Evolutionary conservation across 1,140 invertebrate genomes (phyloP).

Genomic region (Eriocheir sinensis): DNA sequence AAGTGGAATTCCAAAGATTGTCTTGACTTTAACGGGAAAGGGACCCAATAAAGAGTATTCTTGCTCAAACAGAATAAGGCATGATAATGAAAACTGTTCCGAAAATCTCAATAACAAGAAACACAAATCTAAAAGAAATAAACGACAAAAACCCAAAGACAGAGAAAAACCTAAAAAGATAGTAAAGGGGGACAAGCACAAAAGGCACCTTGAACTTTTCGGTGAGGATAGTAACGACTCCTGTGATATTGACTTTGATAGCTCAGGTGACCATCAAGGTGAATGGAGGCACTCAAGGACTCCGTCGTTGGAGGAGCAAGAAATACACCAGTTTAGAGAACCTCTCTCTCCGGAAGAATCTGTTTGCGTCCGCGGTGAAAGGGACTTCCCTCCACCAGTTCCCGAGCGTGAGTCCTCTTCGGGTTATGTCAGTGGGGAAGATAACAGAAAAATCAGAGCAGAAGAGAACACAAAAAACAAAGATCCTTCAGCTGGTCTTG

Average conservation of each 20-base stretch:
- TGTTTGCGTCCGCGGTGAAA: neutral
- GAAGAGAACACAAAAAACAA: constrained; percentile 51
- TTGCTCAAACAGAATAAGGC: constrained; percentile 75
- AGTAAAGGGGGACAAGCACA: constrained; percentile 52
- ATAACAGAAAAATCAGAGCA: constrained; percentile 45
- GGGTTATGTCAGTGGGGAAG: constrained; percentile 56
- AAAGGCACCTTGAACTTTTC: constrained; percentile 70
- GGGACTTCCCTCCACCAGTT: constrained; percentile 17
- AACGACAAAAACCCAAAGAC: constrained; percentile 53
- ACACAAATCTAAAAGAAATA: constrained; percentile 72
- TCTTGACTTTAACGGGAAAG: constrained; percentile 56
- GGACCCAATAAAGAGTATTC: constrained; percentile 74
- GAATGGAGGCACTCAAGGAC: neutral
- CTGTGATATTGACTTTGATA: neutral
- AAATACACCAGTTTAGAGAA: neutral
- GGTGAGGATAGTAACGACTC: constrained; percentile 73
- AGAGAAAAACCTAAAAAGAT: constrained; percentile 48
- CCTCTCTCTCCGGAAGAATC: neutral
- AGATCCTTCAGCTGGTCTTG: neutral
- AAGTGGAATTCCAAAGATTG: constrained; percentile 73
- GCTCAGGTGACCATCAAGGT: neutral
- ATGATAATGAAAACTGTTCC: constrained; percentile 57
- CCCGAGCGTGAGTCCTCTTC: neutral
- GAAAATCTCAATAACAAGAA: constrained; percentile 51
- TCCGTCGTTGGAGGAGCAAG: neutral